Evolutionary conservation across 2,888 invertebrate genomes (phyloP).

Genomic region (Sphaeridia pumilis): DNA sequence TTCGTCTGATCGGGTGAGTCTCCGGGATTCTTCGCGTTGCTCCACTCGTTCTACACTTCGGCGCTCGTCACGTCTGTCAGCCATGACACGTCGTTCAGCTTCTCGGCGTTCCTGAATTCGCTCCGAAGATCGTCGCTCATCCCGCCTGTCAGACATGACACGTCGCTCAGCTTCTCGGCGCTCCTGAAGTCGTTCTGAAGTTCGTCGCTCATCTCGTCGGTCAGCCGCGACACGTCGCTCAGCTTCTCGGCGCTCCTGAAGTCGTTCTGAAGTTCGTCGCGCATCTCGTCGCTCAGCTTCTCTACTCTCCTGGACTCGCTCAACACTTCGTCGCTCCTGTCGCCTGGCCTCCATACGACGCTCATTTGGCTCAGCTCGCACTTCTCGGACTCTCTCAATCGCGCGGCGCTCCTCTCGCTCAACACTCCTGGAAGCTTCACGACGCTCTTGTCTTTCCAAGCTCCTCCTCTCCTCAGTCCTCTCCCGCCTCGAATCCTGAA

Average conservation of each 20-base stretch:
- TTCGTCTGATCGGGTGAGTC: slow-evolving; percentile 13
- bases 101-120: neutral
- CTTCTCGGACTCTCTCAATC: slow-evolving; percentile 6
- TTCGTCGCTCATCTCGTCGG: neutral
- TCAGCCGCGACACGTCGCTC: neutral
- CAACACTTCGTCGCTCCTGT: neutral
- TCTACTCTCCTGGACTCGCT: neutral
- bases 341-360: neutral
- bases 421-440: too few species aligned
- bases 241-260: neutral
- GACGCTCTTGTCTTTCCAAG: too few species aligned
- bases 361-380: slow-evolving; percentile 1
- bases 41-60: slow-evolving; percentile 3
- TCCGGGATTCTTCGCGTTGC: slow-evolving; percentile 5
- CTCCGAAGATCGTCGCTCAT: neutral
- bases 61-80: too few species aligned
- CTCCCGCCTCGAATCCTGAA: neutral
- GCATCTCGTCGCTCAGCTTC: neutral
- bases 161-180: neutral
- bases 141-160: neutral
- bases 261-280: neutral
- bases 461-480: neutral
- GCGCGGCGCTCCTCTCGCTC: neutral
- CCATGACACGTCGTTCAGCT: neutral
- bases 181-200: neutral